A percentile compares a stretch with the other conserved stretches of the same genome.
Evolutionary conservation across 1,140 invertebrate genomes (phyloP).

Genomic region (Eurosta solidaginis): DNA sequence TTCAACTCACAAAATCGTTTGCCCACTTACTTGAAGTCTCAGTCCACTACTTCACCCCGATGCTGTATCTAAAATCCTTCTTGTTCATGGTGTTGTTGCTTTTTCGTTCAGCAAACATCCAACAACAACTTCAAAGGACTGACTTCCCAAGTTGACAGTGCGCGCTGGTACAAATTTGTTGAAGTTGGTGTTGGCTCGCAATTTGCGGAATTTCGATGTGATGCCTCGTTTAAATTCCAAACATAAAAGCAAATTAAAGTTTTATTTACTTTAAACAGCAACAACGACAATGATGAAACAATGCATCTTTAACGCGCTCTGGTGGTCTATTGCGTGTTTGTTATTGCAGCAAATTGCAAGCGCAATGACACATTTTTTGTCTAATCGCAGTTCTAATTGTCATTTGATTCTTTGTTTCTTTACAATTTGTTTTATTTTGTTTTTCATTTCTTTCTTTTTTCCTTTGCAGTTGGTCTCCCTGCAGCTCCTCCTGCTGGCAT

Average conservation of each 20-base stretch:
- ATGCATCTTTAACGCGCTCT: background rate
- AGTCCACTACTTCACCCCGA: too few species aligned
- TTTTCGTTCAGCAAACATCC: background rate
- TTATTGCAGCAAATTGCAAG: background rate
- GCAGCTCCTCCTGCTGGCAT: slow-evolving; percentile 56
- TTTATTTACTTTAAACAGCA: background rate
- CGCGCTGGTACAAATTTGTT: slow-evolving; percentile 35
- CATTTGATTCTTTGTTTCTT: background rate
- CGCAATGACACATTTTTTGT: slow-evolving; percentile 11
- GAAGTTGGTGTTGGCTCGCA: slow-evolving; percentile 15
- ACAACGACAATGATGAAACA: background rate
- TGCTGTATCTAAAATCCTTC: too few species aligned
- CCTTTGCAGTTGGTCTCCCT: slow-evolving; percentile 42
- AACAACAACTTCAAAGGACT: slow-evolving; percentile 3
- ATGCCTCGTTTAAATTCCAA: slow-evolving; percentile 37
- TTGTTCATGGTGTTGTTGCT: too few species aligned
- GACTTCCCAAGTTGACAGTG: background rate
- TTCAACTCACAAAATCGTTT: too few species aligned
- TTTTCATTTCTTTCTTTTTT: background rate
- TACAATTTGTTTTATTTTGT: background rate
- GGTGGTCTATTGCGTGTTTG: slow-evolving; percentile 2
- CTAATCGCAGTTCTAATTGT: background rate
- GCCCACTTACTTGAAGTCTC: too few species aligned
- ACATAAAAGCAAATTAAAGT: slow-evolving; percentile 21
- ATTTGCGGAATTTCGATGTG: slow-evolving; percentile 33